Percentiles rank a stretch among this genome's conserved stretches.
Evolutionary conservation across 2,113 vertebrate genomes (phyloP).

Genomic region (Trachemys scripta): DNA sequence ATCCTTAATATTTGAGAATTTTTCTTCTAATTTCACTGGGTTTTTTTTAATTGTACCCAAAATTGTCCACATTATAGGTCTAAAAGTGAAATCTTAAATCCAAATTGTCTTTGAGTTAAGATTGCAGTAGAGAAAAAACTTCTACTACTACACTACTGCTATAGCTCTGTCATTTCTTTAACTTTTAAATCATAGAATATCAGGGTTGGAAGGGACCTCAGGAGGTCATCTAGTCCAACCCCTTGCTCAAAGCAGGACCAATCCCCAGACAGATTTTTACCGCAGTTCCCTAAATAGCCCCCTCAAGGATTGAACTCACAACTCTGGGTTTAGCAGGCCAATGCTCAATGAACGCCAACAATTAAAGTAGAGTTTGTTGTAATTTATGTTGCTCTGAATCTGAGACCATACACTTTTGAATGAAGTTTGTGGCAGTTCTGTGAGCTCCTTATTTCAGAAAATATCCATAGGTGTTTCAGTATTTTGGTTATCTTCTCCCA

Average conservation of each 20-base stretch:
- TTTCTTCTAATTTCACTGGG: background rate
- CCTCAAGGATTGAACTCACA: too few relatives aligned
- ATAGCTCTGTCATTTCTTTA: background rate
- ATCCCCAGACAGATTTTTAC: too few relatives aligned
- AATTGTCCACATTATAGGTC: background rate
- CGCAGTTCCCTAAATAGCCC: too few relatives aligned
- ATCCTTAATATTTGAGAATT: background rate
- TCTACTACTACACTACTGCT: background rate
- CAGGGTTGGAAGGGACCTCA: too few relatives aligned
- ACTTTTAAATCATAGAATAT: background rate
- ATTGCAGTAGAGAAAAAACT: background rate
- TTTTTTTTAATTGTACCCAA: background rate
- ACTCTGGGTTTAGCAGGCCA: too few relatives aligned
- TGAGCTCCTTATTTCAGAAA: background rate
- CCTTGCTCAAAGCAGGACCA: too few relatives aligned
- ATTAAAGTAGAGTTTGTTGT: background rate
- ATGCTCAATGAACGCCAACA: background rate
- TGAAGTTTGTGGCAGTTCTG: background rate
- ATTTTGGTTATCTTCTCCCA: background rate
- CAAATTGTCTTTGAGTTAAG: background rate
- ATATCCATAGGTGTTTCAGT: background rate
- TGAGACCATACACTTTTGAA: background rate
- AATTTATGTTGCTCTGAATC: background rate
- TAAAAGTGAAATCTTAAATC: background rate
- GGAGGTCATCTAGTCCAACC: too few relatives aligned